Evolutionary conservation across 1,140 invertebrate species (phyloP).

Genomic region (Harlomillsia oculata): DNA sequence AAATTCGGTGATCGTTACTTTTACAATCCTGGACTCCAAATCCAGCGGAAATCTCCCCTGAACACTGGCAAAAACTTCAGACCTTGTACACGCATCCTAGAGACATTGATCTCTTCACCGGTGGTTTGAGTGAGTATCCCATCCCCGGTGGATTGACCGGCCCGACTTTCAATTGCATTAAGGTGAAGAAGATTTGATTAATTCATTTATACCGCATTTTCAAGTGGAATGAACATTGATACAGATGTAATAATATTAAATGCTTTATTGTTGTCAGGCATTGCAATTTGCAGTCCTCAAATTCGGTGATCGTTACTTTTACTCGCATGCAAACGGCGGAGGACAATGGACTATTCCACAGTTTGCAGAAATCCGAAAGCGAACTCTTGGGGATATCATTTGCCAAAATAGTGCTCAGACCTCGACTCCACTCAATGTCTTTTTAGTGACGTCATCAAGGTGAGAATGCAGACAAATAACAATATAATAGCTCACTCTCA

Average conservation of each 20-base stretch:
- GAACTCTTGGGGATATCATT: constrained; percentile 31
- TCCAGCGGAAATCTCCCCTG: too few relatives aligned
- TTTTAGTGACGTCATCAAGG: background rate
- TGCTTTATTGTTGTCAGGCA: constrained; percentile 20
- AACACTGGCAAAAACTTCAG: too few relatives aligned
- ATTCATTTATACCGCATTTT: constrained; percentile 23
- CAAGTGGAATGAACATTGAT: background rate
- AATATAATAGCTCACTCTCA: too few relatives aligned
- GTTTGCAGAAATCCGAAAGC: constrained; percentile 5
- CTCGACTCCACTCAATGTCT: background rate
- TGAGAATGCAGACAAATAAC: constrained; percentile 34
- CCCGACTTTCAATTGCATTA: constrained; percentile 50
- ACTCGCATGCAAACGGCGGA: constrained; percentile 37
- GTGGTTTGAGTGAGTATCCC: constrained; percentile 44
- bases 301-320: constrained; percentile 40
- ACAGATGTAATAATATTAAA: background rate
- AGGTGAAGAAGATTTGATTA: constrained; percentile 36
- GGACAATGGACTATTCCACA: constrained; percentile 36
- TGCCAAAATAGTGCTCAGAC: constrained; percentile 29
- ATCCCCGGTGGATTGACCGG: constrained; percentile 45
- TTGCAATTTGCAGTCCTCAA: constrained; percentile 39
- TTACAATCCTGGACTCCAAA: too few relatives aligned
- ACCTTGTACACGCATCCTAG: constrained; percentile 32
- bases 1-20: constrained; percentile 40
- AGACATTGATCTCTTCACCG: constrained; percentile 50